Evolutionary conservation across 1,140 invertebrate genomes (phyloP), one percentile per base, ranked within the genome.

Genomic region (Ceratitis capitata): DNA sequence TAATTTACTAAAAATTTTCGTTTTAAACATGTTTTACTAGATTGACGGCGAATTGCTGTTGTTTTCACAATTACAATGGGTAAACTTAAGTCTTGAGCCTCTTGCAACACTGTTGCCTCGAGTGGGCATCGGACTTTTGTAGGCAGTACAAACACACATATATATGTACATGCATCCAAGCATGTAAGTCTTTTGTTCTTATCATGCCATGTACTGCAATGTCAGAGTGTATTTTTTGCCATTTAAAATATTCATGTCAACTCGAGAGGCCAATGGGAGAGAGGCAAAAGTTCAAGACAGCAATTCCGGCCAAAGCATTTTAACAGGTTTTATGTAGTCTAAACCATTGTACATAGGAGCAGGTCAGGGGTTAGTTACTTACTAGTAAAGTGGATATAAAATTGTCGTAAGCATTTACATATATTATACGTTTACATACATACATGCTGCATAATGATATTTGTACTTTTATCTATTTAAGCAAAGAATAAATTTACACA

Each of bases 161-260:
- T 64, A 29, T 74, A 39, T 4, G 14, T 74, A 74, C 19, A n/a
- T n/a, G 14, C 35, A 74, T 26, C 26, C 9, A 61, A 49, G 47
- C 12, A 14, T 32, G 9, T 32, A 32, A n/a, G 26, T 69, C 61
- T 39, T 69, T 35, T 69, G 61, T 29, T 35, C 61, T 69, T 69
- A 19, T 69, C 61, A 39, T 39, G 61, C 61, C 39, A 7, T 32
- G 19, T 69, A 35, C 61, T 69, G 61, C 61, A 69, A 6, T 2
- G 61, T 2, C 61, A 35, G 39, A 35, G 61, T 35, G 16, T 35
- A n/a, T 10, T 12, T 39, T 69, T 69, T 69, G 61, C 32, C 29
- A 69, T 69, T 69, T 69, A 69, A 69, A 69, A 32, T 69, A 69
- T 69, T 69, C 61, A 39, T 69, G 61, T 69, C 61, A 69, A 69